A percentile compares a stretch with the other conserved stretches of the same genome.
phyloP scores from a whole-genome alignment of 2,888 invertebrate species.

The Conchocele bisecta region DNA sequence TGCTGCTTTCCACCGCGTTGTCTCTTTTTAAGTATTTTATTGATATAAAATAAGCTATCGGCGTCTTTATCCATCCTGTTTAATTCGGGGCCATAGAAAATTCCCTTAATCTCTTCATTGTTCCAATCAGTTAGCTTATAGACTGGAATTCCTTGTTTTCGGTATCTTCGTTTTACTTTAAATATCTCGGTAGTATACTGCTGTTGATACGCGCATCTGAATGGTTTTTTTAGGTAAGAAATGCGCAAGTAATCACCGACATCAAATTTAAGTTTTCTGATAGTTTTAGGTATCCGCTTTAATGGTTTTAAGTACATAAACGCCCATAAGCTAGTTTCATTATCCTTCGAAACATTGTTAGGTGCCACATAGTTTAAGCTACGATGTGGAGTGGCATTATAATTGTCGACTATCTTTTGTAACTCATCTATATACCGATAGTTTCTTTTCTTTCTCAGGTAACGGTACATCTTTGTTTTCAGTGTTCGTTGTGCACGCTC shows the following conservation, averaged over 20 bases:
- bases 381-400: slow-evolving; percentile 45
- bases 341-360: slow-evolving; percentile 32
- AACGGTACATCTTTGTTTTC: background rate
- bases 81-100: slow-evolving; percentile 38
- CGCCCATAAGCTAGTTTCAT: slow-evolving; percentile 43
- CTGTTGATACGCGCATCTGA: slow-evolving; percentile 22
- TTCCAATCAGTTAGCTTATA: slow-evolving; percentile 24
- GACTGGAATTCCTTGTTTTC: slow-evolving; percentile 29
- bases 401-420: slow-evolving; percentile 37
- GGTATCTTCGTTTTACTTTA: slow-evolving; percentile 17
- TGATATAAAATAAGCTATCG: too few relatives aligned
- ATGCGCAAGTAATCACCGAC: slow-evolving; percentile 12
- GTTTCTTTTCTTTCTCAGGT: slow-evolving; percentile 14
- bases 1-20: too few relatives aligned
- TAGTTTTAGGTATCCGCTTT: background rate
- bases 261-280: slow-evolving; percentile 15
- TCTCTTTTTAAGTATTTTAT: too few relatives aligned
- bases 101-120: slow-evolving; percentile 15
- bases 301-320: slow-evolving; percentile 19
- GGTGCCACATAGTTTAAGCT: slow-evolving; percentile 44
- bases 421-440: slow-evolving; percentile 41
- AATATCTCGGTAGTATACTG: slow-evolving; percentile 28
- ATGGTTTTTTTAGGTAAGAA: slow-evolving; percentile 22
- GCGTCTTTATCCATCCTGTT: slow-evolving; percentile 36
- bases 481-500: too few relatives aligned